phyloP scores from a whole-genome alignment of 2,797 vertebrate species.

The Urosaurus nigricauda region DNA sequence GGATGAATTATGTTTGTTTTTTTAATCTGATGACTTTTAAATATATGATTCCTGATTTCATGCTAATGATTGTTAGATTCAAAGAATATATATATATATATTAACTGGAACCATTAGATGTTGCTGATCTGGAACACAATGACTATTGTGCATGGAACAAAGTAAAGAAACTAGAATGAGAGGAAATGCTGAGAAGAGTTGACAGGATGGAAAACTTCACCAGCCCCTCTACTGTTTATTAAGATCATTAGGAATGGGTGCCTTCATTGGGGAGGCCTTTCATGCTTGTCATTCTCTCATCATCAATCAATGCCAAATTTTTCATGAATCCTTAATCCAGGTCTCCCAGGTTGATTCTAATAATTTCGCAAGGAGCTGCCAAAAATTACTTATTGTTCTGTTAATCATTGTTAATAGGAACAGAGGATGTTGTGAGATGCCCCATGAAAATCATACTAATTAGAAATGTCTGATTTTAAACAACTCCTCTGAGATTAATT shows the following conservation, averaged over 20 bases:
- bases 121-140: neutral
- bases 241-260: conserved; percentile 59
- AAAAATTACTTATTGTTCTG: conserved; percentile 82
- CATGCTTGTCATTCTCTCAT: conserved; percentile 67
- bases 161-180: neutral
- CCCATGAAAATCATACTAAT: conserved; percentile 81
- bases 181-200: conserved; percentile 16
- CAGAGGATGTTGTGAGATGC: conserved; percentile 74
- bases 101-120: conserved; percentile 15
- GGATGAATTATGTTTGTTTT: neutral
- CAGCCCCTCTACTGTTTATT: conserved; percentile 43
- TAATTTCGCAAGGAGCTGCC: conserved; percentile 78
- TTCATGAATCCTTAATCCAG: conserved; percentile 71
- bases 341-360: conserved; percentile 72
- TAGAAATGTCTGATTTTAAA: conserved; percentile 82
- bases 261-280: conserved; percentile 44
- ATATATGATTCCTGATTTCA: neutral
- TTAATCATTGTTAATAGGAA: conserved; percentile 82
- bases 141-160: conserved; percentile 26
- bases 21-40: neutral
- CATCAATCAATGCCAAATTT: conserved; percentile 73
- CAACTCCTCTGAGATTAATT: conserved; percentile 83
- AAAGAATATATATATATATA: neutral
- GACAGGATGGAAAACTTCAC: conserved; percentile 41
- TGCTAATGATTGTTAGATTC: neutral